These are phyloP conservation scores for Drosophila fuyamai DNA, from an alignment of 1,140 invertebrate genomes.

Conservation along the genomic window DNA sequence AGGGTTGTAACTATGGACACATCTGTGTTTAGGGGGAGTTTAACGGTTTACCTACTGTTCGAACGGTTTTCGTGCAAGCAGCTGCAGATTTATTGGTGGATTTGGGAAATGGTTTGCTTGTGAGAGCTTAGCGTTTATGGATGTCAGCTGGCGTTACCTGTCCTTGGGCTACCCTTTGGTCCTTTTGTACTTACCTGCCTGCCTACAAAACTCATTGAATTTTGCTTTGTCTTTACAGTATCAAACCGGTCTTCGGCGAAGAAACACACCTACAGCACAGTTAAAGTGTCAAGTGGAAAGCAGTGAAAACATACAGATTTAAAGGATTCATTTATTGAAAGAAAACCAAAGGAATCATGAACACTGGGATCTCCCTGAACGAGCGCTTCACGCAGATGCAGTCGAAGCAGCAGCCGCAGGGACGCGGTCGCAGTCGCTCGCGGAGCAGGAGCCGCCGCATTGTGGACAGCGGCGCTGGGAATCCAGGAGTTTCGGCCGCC, in stretches of 20 bases:
- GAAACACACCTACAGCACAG: conserved; percentile 2
- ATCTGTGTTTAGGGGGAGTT: background rate
- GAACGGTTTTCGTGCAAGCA: conserved; percentile 3
- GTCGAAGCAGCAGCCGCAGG: conserved; percentile 27
- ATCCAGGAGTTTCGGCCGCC: conserved; percentile 51
- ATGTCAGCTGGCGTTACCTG: conserved; percentile 48
- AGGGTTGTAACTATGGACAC: background rate
- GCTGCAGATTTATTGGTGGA: conserved; percentile 49
- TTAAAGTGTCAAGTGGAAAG: conserved; percentile 14
- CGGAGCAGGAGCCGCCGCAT: conserved; percentile 66
- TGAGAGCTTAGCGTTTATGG: conserved; percentile 55
- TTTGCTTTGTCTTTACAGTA: conserved; percentile 59
- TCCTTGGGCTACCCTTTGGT: conserved; percentile 26
- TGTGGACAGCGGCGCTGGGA: conserved; percentile 32
- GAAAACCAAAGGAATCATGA: conserved; percentile 45
- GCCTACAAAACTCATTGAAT: conserved; percentile 59
- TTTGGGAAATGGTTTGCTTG: conserved; percentile 23
- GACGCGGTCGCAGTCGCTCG: conserved; percentile 62
- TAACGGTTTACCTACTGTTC: conserved; percentile 1
- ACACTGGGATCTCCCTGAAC: conserved; percentile 78
- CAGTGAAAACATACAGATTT: conserved; percentile 8
- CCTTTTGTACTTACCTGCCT: conserved; percentile 54
- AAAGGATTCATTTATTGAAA: background rate
- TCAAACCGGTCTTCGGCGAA: conserved; percentile 50
- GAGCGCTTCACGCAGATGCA: conserved; percentile 80